Evolutionary conservation across 2,888 invertebrate species (phyloP), one percentile per base, ranked within the genome.

Genomic region (Oscheius sp.): DNA sequence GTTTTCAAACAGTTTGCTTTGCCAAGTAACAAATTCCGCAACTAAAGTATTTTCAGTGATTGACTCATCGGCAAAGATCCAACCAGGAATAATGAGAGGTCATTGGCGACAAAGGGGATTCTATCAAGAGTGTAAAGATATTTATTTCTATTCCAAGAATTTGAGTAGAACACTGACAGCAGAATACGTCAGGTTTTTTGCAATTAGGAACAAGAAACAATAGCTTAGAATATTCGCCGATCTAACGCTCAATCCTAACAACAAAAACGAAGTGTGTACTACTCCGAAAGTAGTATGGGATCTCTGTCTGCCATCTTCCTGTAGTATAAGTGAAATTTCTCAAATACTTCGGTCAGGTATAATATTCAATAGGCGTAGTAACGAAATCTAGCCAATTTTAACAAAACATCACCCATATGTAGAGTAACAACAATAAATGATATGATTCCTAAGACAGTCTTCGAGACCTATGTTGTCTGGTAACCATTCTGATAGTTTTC

Each of bases 1-100:
- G 1, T 30, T 1, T 4, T 20, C 3, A 24, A 24, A 24, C 24
- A 4, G 24, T 51, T 22, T 32, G 54, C 54, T 24, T 26, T 51
- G 33, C 26, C 54, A 9, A 51, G 54, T 51, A 28, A 26, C 41
- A 17, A 6, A 36, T 14, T 12, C 4, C 41, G n/a, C 20, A 20
- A 6, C 3, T 17, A 41, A 14, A 6, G 12, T 47, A 24, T 47
- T 51, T 20, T 12, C 30, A 61, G 61, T 61, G 45, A 17, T 61
- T 22, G 61, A 61, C n/a, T 20, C 61, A 12, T 45, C 61, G 2
- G 45, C 61, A n/a, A 61, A 61, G 17, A 61, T 61, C 20, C 22
- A 28, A 2, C 61, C 61, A 26, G 61, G 61, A 45, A 14, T 61
- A 1, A 30, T 61, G 32, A 14, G 45, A 22, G 61, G 61, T 6